Conservation (phyloP, 2,797 vertebrate species). For the Zalophus californianus region DNA sequence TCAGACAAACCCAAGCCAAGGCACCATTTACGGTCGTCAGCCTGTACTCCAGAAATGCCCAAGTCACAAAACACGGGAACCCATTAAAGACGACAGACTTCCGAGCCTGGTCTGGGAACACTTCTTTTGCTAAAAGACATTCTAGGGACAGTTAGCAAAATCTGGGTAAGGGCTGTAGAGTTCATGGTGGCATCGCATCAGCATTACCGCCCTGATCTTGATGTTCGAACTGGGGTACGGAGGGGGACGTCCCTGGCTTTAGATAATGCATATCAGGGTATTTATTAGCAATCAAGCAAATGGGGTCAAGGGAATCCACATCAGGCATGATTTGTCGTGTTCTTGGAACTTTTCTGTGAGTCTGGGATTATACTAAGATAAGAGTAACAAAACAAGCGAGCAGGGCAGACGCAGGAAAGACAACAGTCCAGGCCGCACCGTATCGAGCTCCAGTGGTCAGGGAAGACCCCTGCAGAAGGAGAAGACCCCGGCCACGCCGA, state of each 20-base stretch:
- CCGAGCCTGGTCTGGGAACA: background rate
- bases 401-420: background rate
- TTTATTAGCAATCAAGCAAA: background rate
- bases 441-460: background rate
- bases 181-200: fast-evolving
- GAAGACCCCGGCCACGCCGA: fast-evolving
- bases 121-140: background rate
- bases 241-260: too few relatives aligned
- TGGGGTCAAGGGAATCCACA: background rate
- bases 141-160: background rate
- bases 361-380: background rate
- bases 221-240: fast-evolving
- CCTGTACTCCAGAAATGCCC: background rate
- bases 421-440: fast-evolving
- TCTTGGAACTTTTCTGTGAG: background rate
- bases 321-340: fast-evolving
- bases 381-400: background rate
- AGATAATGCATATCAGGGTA: fast-evolving
- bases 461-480: background rate
- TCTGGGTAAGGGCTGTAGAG: background rate
- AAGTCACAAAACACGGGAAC: background rate
- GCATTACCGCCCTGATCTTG: background rate
- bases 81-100: too few relatives aligned
- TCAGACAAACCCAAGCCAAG: background rate
- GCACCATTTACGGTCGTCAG: background rate